Base-by-base conservation (phyloP, 35 echinoderm and acorn worm genomes). In the Ophiothrix spiculata region DNA sequence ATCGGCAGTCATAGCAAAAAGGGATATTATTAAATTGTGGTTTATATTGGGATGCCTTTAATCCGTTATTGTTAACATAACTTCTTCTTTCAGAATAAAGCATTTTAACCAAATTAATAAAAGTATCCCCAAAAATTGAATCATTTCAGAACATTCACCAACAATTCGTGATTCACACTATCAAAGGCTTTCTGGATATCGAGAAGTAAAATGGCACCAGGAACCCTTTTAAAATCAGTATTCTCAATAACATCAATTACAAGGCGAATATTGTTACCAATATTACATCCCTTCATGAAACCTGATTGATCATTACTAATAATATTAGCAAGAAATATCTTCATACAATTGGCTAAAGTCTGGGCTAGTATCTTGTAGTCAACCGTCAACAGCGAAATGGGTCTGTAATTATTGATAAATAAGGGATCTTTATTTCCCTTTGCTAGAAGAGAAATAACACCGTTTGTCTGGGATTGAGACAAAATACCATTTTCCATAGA, bases 81-180 rank as follows among this genome's bases (percentile, higher is more conserved):
- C n/a, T 38, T 21, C n/a, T 80, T 35, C 37, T 39, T 15, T 38
- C 38, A 41, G 23, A 39, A 80, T 31, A 80, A 39, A 80, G n/a
- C 17, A 38, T 40, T 32, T 41, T 38, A 15, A 80, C 41, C 78
- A 35, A 80, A 0, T 39, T 35, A 42, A 80, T 80, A 80, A 80
- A 69, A n/a, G 17, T 15, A 12, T 80, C 40, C 0, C 78, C 37
- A 80, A 79, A 80, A 80, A 40, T 80, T 80, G 37, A 80, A 80
- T 3, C 23, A 25, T 35, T 80, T 39, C 40, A 80, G 32, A 0
- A 80, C 78, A 21, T 39, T 1, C 1, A 80, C 38, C 19, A 80
- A 39, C 38, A 39, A 80, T 3, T 40, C n/a, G 32, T 80, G 33
- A 15, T 80, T 35, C 11, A 78, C 38, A 78, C 60, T 69, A n/a